Evolutionary conservation across 2,113 vertebrate genomes (phyloP), one percentile per base, ranked within the genome.

Genomic region (Psittacara wagleri): DNA sequence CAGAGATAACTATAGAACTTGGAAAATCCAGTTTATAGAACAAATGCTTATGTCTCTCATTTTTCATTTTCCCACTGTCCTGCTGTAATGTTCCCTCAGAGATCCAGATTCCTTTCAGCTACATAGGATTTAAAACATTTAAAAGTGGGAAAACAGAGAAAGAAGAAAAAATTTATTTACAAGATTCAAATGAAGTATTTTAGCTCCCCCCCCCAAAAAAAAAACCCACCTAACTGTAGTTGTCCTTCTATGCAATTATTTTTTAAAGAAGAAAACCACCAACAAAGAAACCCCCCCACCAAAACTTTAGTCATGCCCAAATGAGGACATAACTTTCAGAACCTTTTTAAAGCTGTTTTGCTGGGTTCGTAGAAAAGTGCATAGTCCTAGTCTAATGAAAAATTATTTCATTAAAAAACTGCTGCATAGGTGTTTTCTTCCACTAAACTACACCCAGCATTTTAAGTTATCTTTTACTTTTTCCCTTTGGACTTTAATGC

Each of bases 381-480:
- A 66, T 54, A 85, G 85, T 73, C 54, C 63, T 55, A 49, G 82
- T 82, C 91, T 95, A 97, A 96, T 97, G 13, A 97, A 96, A 95
- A 95, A 95, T 91, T 94, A 96, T 96, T 95, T 95, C 39, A 96
- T 97, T 94, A 51, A 85, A 94, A 97, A 92, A 86, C 17, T 96
- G 96, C 92, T 96, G 74, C 70, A 93, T 96, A 83, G 77, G 87
- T 94, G 66, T 55, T 96, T 97, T 90, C 95, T 96, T 96, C 79
- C 67, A n/a, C 68, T 88, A 96, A 80, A 92, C 80, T 94, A 85
- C 87, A 80, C 89, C 93, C 70, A 68, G 44, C 55, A 95, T 97
- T 97, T 96, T 91, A 94, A 96, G 72, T 94, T 95, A 94, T 95
- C 94, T 97, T 88, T 97, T 49, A 92, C 43, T 94, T 96, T 96